Conservation (phyloP, 2,888 invertebrate genomes). For the Apotomis betuletana region DNA sequence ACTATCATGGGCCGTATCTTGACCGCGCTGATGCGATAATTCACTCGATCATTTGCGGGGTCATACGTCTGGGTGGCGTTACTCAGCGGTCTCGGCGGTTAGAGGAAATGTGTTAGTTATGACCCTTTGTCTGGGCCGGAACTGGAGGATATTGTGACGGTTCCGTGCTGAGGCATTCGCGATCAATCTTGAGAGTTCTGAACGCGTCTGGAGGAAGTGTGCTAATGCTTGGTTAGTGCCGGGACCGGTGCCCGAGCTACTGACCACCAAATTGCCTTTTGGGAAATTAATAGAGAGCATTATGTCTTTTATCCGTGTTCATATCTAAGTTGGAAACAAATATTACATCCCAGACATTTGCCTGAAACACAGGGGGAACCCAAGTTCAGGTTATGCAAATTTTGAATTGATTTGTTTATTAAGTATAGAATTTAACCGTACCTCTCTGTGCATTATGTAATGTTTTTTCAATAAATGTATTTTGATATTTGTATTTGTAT, state of each 20-base stretch:
- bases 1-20: slow-evolving; percentile 59
- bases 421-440: too few relatives aligned
- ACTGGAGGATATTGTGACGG: slow-evolving; percentile 68
- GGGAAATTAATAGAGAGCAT: slow-evolving; percentile 46
- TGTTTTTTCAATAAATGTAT: too few relatives aligned
- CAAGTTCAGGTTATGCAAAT: too few relatives aligned
- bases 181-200: slow-evolving; percentile 63
- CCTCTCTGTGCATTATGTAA: too few relatives aligned
- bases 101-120: slow-evolving; percentile 68
- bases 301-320: slow-evolving; percentile 3
- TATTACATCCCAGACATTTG: too few relatives aligned
- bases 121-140: slow-evolving; percentile 71
- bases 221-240: slow-evolving; percentile 72
- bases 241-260: slow-evolving; percentile 7
- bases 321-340: not conserved
- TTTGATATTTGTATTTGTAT: too few relatives aligned
- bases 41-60: slow-evolving; percentile 59
- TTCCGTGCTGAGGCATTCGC: slow-evolving; percentile 60
- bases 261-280: slow-evolving; percentile 46
- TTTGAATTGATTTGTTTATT: too few relatives aligned
- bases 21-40: slow-evolving; percentile 59
- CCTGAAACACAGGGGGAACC: too few relatives aligned
- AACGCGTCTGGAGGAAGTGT: slow-evolving; percentile 65
- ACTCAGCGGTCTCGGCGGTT: slow-evolving; percentile 62
- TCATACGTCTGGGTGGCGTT: slow-evolving; percentile 59